Percentiles rank a stretch among this genome's conserved stretches.
Conservation (phyloP, 1,140 invertebrate genomes). For the Trichonephila clavipes region DNA sequence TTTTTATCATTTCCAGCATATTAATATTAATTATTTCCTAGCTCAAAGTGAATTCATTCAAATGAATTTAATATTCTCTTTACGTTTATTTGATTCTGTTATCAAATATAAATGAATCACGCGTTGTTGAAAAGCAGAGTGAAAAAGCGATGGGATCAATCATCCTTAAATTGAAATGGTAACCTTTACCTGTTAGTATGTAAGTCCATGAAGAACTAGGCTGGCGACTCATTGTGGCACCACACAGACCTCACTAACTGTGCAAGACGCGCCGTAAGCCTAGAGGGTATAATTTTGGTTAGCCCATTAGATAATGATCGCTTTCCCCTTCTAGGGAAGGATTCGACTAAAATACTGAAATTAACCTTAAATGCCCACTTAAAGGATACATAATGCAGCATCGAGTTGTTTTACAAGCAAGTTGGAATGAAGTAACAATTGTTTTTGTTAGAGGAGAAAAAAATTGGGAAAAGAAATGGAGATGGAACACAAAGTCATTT, state of each 20-base stretch:
- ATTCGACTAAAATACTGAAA: constrained; percentile 39
- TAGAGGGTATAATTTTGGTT: constrained; percentile 55
- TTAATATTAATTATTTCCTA: no score
- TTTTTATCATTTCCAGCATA: no score
- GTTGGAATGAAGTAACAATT: not conserved
- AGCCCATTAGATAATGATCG: constrained; percentile 66
- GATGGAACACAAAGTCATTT: not conserved
- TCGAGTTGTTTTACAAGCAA: not conserved
- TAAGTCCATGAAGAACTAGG: not conserved
- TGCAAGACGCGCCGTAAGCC: constrained; percentile 23
- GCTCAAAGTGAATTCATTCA: no score
- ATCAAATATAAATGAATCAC: not conserved
- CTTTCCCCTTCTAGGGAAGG: constrained; percentile 4
- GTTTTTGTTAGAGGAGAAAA: not conserved
- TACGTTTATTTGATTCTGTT: no score
- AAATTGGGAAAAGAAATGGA: not conserved
- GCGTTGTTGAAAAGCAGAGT: not conserved
- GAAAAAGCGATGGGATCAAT: not conserved
- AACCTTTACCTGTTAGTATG: not conserved
- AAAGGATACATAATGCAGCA: not conserved
- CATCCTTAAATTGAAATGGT: not conserved
- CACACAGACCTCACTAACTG: constrained; percentile 9
- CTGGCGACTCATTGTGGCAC: constrained; percentile 11
- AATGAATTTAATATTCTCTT: no score
- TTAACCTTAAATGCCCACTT: constrained; percentile 47